A percentile compares a stretch with the other conserved stretches of the same genome.
Conservation (phyloP, 2,113 vertebrate genomes). For the Zingel zingel region DNA sequence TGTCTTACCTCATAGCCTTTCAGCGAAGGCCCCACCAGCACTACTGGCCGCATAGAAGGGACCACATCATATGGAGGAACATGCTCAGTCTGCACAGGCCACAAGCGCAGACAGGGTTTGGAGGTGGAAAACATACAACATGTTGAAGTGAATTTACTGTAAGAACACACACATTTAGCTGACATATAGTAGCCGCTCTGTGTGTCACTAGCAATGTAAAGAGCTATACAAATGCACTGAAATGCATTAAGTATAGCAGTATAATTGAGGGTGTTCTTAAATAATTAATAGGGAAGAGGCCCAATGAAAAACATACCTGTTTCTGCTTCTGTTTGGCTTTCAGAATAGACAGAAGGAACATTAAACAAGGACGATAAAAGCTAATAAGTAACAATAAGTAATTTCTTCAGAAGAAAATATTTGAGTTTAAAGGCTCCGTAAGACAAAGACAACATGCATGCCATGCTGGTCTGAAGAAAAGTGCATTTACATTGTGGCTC, state of each 20-base stretch:
- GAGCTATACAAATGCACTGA: not conserved
- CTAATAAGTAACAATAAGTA: not conserved
- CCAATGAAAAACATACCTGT: conserved; percentile 77
- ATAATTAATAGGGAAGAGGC: conserved; percentile 24
- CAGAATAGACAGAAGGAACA: conserved; percentile 72
- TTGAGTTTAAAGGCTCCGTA: not conserved
- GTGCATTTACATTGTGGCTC: not conserved
- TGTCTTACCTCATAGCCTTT: conserved; percentile 86
- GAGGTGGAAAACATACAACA: not conserved
- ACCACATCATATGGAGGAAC: conserved; percentile 86
- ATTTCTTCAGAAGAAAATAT: not conserved
- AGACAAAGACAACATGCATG: conserved; percentile 4
- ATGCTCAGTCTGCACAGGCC: conserved; percentile 79
- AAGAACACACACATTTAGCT: not conserved
- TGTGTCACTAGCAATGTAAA: not conserved
- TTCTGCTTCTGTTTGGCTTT: conserved; percentile 89
- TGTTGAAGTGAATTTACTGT: not conserved
- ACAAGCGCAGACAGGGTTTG: conserved; percentile 30
- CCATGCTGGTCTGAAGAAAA: not conserved
- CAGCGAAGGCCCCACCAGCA: conserved; percentile 85
- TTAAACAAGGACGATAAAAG: conserved; percentile 33
- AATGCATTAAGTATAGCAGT: not conserved
- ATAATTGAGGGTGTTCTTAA: not conserved
- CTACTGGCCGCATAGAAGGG: conserved; percentile 85
- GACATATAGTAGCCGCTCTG: not conserved